Percentiles rank a stretch among this genome's conserved stretches.
Evolutionary conservation across 2,888 invertebrate species (phyloP).

Genomic region (Trissoscelio sp.): DNA sequence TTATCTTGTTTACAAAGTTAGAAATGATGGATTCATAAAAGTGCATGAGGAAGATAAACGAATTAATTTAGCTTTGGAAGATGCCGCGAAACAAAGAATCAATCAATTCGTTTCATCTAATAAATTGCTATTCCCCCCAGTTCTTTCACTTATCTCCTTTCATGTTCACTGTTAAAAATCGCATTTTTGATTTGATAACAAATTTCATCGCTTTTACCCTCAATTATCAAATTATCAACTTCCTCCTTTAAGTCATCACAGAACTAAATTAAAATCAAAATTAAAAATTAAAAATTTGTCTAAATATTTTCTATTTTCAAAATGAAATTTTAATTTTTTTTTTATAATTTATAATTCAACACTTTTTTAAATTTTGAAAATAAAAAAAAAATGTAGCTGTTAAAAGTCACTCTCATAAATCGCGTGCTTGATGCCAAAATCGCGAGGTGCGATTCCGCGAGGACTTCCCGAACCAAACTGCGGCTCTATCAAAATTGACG

Average conservation of each 20-base stretch:
- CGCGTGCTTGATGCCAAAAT: no score
- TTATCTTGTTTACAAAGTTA: constrained; percentile 54
- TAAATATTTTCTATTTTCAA: no score
- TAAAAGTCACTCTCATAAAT: no score
- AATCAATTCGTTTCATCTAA: constrained; percentile 48
- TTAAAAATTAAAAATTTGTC: no score
- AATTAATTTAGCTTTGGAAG: constrained; percentile 45
- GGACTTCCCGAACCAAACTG: constrained; percentile 67
- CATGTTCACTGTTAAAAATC: constrained; percentile 7
- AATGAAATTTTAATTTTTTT: no score
- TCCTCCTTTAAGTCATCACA: background rate
- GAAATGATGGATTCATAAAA: constrained; percentile 12
- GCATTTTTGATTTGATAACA: constrained; percentile 10
- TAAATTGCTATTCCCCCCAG: constrained; percentile 2
- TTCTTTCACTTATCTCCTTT: constrained; percentile 27
- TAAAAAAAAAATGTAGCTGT: no score
- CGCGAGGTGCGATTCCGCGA: constrained; percentile 39
- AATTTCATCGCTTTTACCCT: background rate
- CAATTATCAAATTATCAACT: background rate
- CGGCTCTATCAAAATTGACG: constrained; percentile 59
- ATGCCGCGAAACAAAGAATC: constrained; percentile 52
- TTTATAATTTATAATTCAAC: no score
- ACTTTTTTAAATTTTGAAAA: no score
- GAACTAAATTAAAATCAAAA: background rate
- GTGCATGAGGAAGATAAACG: constrained; percentile 29